phyloP scores from a whole-genome alignment of 2,797 vertebrate species.

The Bufotes viridis region DNA sequence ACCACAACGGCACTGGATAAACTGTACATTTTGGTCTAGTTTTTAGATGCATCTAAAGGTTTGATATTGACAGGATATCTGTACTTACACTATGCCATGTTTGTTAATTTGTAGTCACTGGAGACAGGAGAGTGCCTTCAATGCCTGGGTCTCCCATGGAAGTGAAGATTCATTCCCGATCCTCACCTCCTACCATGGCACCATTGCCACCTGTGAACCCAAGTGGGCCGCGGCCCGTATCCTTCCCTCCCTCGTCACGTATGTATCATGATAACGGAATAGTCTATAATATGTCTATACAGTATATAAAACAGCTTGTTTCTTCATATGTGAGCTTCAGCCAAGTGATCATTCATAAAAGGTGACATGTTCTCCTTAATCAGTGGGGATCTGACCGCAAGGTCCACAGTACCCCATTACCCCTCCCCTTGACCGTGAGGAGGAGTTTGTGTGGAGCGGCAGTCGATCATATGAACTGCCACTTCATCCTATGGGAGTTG shows the following conservation, averaged over 20 bases:
- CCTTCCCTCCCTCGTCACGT: constrained; percentile 92
- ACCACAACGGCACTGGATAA: too few species aligned
- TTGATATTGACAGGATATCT: not conserved
- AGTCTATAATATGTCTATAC: not conserved
- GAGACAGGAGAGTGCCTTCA: constrained; percentile 94
- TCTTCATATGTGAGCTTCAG: not conserved
- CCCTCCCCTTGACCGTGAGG: too few species aligned
- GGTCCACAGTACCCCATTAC: too few species aligned
- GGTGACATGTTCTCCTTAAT: not conserved
- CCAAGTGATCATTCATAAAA: not conserved
- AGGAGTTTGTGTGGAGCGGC: too few species aligned
- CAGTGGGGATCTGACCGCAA: too few species aligned
- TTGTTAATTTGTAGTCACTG: constrained; percentile 79
- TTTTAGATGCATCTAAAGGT: not conserved
- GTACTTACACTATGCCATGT: constrained; percentile 10
- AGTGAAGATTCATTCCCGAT: constrained; percentile 96
- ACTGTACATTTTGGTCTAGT: too few species aligned
- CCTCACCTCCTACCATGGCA: constrained; percentile 92
- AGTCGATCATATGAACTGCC: too few species aligned
- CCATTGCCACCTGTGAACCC: constrained; percentile 93
- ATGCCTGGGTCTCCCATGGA: constrained; percentile 99
- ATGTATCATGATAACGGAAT: constrained; percentile 66
- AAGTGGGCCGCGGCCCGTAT: constrained; percentile 88
- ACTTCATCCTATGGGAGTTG: too few species aligned
- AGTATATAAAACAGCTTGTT: not conserved